A percentile compares a stretch with the other conserved stretches of the same genome.
Evolutionary conservation across 2,888 invertebrate genomes (phyloP).

Genomic region (Craniophora ligustri): DNA sequence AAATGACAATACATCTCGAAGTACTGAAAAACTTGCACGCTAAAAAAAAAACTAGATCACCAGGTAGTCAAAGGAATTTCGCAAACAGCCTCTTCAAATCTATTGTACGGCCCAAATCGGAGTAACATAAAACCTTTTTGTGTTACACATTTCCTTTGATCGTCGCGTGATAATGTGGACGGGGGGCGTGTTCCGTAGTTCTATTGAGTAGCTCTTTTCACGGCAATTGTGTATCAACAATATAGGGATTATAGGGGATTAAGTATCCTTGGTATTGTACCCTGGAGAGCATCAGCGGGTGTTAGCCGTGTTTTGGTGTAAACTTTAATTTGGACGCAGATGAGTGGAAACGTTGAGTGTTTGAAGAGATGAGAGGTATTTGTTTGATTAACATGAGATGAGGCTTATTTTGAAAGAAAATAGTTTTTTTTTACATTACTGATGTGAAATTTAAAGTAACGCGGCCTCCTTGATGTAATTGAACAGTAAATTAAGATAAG

Average conservation of each 20-base stretch:
- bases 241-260: conserved; percentile 79
- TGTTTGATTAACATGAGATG: conserved; percentile 28
- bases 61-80: conserved; percentile 19
- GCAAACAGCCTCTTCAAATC: conserved; percentile 47
- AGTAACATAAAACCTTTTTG: conserved; percentile 80
- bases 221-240: conserved; percentile 83
- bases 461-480: too few species aligned
- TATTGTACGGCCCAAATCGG: conserved; percentile 44
- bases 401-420: not conserved
- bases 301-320: conserved; percentile 47
- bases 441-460: too few species aligned
- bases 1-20: not conserved
- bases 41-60: conserved; percentile 20
- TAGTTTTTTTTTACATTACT: not conserved
- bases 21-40: not conserved
- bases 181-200: conserved; percentile 62
- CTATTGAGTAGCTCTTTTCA: conserved; percentile 82
- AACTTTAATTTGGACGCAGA: conserved; percentile 62
- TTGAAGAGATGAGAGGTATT: conserved; percentile 9
- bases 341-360: conserved; percentile 56
- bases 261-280: conserved; percentile 70
- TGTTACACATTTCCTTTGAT: conserved; percentile 78
- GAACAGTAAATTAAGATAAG: too few species aligned
- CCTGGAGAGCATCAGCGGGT: conserved; percentile 58
- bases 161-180: conserved; percentile 77